Conservation (phyloP, 2,888 invertebrate genomes). For the Physocephala rufipes region DNA sequence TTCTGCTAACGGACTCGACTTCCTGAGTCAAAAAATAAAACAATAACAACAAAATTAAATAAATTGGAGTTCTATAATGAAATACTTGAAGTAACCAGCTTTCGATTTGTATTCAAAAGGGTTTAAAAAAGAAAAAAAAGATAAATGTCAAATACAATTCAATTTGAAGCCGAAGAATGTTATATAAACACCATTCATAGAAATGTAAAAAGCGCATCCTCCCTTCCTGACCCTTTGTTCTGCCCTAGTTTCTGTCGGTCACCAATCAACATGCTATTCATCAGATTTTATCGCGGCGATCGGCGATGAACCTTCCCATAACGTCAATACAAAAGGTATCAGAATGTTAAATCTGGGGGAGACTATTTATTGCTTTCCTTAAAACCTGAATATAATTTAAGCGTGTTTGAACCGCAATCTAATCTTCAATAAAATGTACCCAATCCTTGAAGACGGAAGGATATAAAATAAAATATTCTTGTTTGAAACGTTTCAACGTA, state of each 20-base stretch:
- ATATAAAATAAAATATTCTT: too few relatives aligned
- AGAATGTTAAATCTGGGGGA: slow-evolving; percentile 14
- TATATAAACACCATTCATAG: not conserved
- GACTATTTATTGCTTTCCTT: slow-evolving; percentile 14
- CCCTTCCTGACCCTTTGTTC: slow-evolving; percentile 20
- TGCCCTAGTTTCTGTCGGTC: slow-evolving; percentile 33
- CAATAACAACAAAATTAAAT: slow-evolving; percentile 3
- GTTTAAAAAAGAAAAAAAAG: slow-evolving; percentile 40
- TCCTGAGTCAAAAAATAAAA: not conserved
- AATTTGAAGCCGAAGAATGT: slow-evolving; percentile 40
- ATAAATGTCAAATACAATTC: slow-evolving; percentile 50
- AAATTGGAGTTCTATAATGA: slow-evolving; percentile 20
- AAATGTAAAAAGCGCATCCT: not conserved
- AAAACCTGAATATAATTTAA: not conserved
- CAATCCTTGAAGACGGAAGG: too few relatives aligned
- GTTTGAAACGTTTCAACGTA: too few relatives aligned
- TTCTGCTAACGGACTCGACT: not conserved
- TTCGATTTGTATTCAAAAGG: not conserved
- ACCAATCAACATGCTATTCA: slow-evolving; percentile 65
- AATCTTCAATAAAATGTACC: too few relatives aligned
- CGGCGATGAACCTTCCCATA: slow-evolving; percentile 37
- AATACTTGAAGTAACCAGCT: slow-evolving; percentile 3
- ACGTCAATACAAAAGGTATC: slow-evolving; percentile 6
- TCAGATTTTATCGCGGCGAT: slow-evolving; percentile 50
- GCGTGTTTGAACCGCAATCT: too few relatives aligned